These are phyloP conservation scores for Channa maculata DNA, from an alignment of 2,113 vertebrate genomes.

Conservation along the genomic window DNA sequence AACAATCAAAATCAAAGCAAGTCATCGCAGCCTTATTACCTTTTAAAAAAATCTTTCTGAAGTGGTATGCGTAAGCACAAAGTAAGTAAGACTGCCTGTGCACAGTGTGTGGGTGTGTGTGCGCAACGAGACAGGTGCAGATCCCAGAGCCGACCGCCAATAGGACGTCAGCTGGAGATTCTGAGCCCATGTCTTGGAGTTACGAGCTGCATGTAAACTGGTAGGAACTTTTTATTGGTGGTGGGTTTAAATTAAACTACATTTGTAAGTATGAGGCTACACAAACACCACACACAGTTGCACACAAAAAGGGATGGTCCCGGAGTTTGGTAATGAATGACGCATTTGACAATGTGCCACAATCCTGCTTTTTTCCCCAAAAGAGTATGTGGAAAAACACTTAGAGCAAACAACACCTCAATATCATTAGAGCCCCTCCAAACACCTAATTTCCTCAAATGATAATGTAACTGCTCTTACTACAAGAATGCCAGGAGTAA, in stretches of 20 bases:
- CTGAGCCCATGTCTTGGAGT: constrained; percentile 62
- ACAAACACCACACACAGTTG: constrained; percentile 58
- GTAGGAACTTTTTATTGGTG: constrained; percentile 74
- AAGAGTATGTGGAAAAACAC: constrained; percentile 48
- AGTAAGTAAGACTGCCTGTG: constrained; percentile 41
- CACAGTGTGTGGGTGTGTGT: constrained; percentile 39
- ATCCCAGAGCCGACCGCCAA: constrained; percentile 48
- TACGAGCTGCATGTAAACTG: constrained; percentile 73
- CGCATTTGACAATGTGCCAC: constrained; percentile 63
- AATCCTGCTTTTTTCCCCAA: constrained; percentile 5
- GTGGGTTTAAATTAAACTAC: constrained; percentile 77
- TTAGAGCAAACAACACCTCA: constrained; percentile 50
- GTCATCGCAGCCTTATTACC: constrained; percentile 62
- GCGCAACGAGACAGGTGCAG: constrained; percentile 66
- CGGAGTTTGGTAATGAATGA: constrained; percentile 66
- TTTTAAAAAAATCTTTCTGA: constrained; percentile 66
- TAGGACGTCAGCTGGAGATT: constrained; percentile 69
- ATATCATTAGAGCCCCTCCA: constrained; percentile 44
- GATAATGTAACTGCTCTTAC: constrained; percentile 33
- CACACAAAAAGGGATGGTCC: constrained; percentile 52
- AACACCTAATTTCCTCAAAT: constrained; percentile 53
- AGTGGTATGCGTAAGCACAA: constrained; percentile 57
- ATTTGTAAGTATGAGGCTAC: constrained; percentile 75
- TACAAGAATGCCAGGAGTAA: background rate
- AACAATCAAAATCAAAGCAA: constrained; percentile 43